Base-by-base conservation (phyloP, 2,888 invertebrate species). In the Drosophila prostipennis region DNA sequence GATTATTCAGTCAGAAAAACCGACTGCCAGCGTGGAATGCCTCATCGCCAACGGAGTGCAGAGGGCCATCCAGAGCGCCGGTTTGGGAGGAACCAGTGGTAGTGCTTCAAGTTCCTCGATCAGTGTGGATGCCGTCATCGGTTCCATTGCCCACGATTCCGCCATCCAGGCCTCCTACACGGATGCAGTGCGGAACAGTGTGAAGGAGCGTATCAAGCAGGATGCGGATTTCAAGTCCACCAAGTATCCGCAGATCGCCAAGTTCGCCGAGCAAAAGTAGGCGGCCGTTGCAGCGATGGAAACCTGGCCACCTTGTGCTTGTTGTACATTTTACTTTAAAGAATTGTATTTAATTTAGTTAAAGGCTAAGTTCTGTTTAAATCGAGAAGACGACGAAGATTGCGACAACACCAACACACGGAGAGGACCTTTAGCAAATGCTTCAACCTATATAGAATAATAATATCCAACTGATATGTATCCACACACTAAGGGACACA, bases 1-100 rank as follows among this genome's bases (percentile, higher is more conserved):
- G 91, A 93, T 97, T 74, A 93, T 96, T 37, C 89, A 90, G 58
- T 86, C 85, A 42, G 81, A 89, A 54, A 92, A 92, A 74, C 86
- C 92, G 23, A 60, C 91, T 40, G 76, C 90, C 16, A 91, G 87
- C 53, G 87, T 91, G 3, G 89, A 86, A 64, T 78, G 89, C 19
- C 75, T 92, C 10, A 80, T 92, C 42, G 86, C 91, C 4, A 91
- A 89, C 46, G 90, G 91, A 52, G 91, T 92, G 23, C 89, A 89
- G 57, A 86, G 87, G 32, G 91, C 92, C 42, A 85, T 92, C 48
- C 90, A 91, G 57, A 81, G 72, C 40, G 76, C 76, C 26, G 91
- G 91, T 7, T 61, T 89, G n/a, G 79, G 78, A 14, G 74, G 80
- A 14, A 45, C 52, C 5, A 73, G 55, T 43, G 78, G 61, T 39